Percentiles rank a stretch among this genome's conserved stretches.
Conservation (phyloP, 2,797 vertebrate genomes). For the Rhynchotus rufescens region DNA sequence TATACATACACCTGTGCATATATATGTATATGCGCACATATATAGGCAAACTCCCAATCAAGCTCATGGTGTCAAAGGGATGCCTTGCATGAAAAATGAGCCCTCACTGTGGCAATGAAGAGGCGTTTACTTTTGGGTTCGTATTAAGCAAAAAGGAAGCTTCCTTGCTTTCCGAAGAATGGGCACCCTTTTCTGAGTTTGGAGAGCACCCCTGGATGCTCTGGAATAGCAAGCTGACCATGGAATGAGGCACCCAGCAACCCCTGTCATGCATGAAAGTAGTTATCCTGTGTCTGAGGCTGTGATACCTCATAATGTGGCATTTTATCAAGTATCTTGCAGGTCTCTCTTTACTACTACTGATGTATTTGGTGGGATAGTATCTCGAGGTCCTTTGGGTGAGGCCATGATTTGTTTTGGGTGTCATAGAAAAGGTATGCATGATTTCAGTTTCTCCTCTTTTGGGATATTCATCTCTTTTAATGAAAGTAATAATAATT, state of each 20-base stretch:
- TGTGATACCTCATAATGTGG: neutral
- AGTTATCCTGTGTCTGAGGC: neutral
- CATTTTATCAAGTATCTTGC: neutral
- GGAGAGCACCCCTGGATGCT: neutral
- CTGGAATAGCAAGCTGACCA: neutral
- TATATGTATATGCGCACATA: too few species aligned
- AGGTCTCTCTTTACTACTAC: neutral
- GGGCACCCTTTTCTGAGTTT: neutral
- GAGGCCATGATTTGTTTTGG: neutral
- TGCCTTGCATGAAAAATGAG: too few species aligned
- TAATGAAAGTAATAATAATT: slow-evolving; percentile 36
- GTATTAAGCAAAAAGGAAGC: too few species aligned
- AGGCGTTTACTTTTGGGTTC: too few species aligned
- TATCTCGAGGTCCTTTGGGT: slow-evolving; percentile 2
- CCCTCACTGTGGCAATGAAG: too few species aligned
- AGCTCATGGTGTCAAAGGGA: too few species aligned
- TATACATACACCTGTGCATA: too few species aligned
- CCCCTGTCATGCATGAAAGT: neutral
- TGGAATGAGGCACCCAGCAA: neutral
- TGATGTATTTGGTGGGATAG: neutral
- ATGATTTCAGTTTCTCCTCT: slow-evolving; percentile 38
- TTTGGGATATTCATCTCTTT: slow-evolving; percentile 19
- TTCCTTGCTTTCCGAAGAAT: neutral
- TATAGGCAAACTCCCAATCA: too few species aligned
- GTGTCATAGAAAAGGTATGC: slow-evolving; percentile 37